These are phyloP conservation scores for Syrmaticus mikado DNA, from an alignment of 2,113 vertebrate genomes.

Conservation along the genomic window DNA sequence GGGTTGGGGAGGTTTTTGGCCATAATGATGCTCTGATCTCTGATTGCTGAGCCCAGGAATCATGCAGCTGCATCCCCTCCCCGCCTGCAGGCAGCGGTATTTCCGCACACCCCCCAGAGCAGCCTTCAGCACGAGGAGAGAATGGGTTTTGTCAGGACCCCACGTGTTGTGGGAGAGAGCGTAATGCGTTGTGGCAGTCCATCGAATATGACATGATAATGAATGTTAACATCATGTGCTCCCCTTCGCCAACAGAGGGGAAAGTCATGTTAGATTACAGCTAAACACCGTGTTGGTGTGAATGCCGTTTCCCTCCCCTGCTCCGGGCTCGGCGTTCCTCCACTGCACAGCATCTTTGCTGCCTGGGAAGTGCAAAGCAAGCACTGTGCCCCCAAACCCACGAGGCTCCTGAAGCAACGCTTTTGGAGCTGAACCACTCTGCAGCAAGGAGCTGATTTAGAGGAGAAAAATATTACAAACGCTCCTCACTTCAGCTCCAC, in stretches of 20 bases:
- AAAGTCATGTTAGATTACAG: slow-evolving; percentile 80
- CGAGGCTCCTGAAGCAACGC: fast-evolving
- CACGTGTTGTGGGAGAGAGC: slow-evolving; percentile 35
- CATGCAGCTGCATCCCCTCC: not conserved
- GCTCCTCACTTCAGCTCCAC: not conserved
- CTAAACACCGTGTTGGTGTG: slow-evolving; percentile 24
- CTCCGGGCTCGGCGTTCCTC: not conserved
- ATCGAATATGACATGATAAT: slow-evolving; percentile 79
- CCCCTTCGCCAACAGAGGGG: slow-evolving; percentile 74
- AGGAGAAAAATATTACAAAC: fast-evolving
- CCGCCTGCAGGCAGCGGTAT: not conserved
- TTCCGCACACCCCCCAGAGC: no score
- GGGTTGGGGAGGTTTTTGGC: no score
- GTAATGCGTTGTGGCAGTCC: slow-evolving; percentile 76
- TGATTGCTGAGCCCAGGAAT: fast-evolving
- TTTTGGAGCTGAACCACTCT: not conserved
- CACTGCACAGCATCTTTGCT: fast-evolving
- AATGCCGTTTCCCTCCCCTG: slow-evolving; percentile 35
- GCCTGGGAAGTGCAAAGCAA: not conserved
- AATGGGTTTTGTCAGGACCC: slow-evolving; percentile 71
- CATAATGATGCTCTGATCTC: not conserved
- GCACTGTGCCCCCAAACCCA: not conserved
- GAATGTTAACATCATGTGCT: slow-evolving; percentile 75
- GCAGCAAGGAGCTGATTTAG: not conserved
- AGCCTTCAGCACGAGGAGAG: slow-evolving; percentile 6